Evolutionary conservation across 1,140 invertebrate species (phyloP), one percentile per base, ranked within the genome.

Genomic region (Geopemphigus sp.): DNA sequence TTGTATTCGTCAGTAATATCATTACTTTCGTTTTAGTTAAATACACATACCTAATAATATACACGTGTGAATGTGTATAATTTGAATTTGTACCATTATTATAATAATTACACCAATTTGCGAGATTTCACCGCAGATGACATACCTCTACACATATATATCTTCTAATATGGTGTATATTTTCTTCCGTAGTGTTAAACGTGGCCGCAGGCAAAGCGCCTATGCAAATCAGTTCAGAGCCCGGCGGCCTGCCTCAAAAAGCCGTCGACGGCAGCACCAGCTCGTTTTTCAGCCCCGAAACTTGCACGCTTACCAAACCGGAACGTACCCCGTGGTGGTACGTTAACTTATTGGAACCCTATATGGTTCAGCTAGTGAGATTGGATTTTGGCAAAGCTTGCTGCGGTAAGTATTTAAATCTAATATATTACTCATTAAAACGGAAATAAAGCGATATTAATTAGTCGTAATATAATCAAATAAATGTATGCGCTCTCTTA

Each of bases 161-260:
- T 22, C 5, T 32, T 32, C 5, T 19, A 63, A 32, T 47, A 19
- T 54, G 61, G 57, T 29, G 12, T 50, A 64, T 47, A 84, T 85
- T 83, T 84, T 82, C 83, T 89, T 88, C 1, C 19, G 3, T 89
- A 97, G 95, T 97, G 68, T 84, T 97, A n/a, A 97, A 97, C 85
- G 95, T 97, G 57, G 95, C 95, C 1, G 94, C 94, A 26, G 95
- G 95, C 14, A 97, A 97, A 86, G 95, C 95, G 1, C 94, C 95
- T 0, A 97, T 97, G 95, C 95, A 97, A 86, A 93, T 92, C 0
- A 95, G 93, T 39, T 93, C 92, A 0, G 91, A 93, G 17, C 90
- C 91, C 5, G 91, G 92, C 17, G 95, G 94, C 47, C 92, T 94
- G 11, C 94, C 95, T 0, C 95, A 97, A 84, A 92, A 93, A 83